These are phyloP conservation scores for Pontoporia blainvillei DNA, from an alignment of 2,113 vertebrate genomes.

Conservation along the genomic window DNA sequence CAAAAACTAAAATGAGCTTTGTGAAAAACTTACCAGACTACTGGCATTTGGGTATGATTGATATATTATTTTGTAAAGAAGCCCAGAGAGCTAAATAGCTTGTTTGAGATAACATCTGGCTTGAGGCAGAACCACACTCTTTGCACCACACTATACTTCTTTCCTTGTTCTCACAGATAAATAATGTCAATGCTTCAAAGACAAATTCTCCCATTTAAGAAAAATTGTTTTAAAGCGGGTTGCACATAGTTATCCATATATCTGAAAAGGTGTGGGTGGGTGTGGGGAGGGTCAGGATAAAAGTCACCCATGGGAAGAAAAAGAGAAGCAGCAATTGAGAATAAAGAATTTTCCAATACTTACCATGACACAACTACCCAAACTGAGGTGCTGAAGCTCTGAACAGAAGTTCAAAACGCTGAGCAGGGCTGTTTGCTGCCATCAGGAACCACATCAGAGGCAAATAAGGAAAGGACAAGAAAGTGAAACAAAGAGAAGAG, in stretches of 20 bases:
- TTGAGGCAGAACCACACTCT: not conserved
- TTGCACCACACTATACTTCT: not conserved
- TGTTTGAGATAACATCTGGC: not conserved
- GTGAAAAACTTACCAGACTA: conserved; percentile 2
- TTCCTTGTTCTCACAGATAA: not conserved
- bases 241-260: not conserved
- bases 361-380: conserved; percentile 97
- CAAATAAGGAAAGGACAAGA: conserved; percentile 77
- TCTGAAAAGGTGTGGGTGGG: not conserved
- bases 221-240: not conserved
- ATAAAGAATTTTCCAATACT: conserved; percentile 73
- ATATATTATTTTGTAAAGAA: not conserved
- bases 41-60: not conserved
- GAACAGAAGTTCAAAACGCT: conserved; percentile 97
- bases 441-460: conserved; percentile 78
- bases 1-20: conserved; percentile 27
- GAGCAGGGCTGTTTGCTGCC: conserved; percentile 96
- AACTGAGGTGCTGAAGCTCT: conserved; percentile 94
- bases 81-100: not conserved
- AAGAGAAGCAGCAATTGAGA: not conserved
- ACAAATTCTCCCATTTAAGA: not conserved
- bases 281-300: not conserved
- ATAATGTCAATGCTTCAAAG: not conserved
- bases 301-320: not conserved
- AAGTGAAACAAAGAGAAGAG: conserved; percentile 83